phyloP scores from a whole-genome alignment of 2,797 vertebrate genomes.

The Coreius guichenoti region DNA sequence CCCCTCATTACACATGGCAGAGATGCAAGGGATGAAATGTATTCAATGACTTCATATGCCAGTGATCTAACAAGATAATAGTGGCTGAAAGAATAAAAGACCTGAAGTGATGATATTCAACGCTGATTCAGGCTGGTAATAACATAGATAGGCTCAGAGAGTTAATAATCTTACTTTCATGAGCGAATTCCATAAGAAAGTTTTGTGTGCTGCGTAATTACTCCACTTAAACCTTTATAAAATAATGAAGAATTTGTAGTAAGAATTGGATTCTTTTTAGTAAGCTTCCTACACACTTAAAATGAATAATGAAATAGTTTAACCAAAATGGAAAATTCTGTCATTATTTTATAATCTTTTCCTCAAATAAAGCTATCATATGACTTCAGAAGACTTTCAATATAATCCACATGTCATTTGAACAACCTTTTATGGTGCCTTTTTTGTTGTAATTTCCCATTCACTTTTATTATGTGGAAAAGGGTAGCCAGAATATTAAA shows the following conservation, averaged over 20 bases:
- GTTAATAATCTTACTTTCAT: neutral
- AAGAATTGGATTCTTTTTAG: neutral
- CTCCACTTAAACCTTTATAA: neutral
- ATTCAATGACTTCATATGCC: conserved; percentile 20
- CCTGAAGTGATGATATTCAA: neutral
- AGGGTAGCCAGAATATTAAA: neutral
- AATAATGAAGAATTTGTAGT: neutral
- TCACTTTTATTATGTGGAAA: neutral
- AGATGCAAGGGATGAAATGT: neutral
- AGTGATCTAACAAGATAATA: conserved; percentile 28
- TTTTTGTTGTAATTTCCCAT: conserved; percentile 2
- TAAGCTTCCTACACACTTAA: neutral
- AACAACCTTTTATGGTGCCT: neutral
- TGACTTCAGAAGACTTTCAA: neutral
- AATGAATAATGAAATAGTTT: neutral
- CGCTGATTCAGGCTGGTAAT: neutral
- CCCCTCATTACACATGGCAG: conserved; percentile 37
- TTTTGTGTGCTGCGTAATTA: neutral
- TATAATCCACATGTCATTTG: neutral
- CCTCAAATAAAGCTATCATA: neutral
- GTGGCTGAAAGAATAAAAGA: conserved; percentile 11
- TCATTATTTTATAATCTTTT: neutral
- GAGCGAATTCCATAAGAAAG: neutral
- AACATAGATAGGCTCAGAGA: neutral
- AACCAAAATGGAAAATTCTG: neutral